Percentiles rank a stretch among this genome's conserved stretches.
These are phyloP conservation scores for Laticauda colubrina DNA, from an alignment of 2,113 vertebrate genomes.

Conservation along the genomic window DNA sequence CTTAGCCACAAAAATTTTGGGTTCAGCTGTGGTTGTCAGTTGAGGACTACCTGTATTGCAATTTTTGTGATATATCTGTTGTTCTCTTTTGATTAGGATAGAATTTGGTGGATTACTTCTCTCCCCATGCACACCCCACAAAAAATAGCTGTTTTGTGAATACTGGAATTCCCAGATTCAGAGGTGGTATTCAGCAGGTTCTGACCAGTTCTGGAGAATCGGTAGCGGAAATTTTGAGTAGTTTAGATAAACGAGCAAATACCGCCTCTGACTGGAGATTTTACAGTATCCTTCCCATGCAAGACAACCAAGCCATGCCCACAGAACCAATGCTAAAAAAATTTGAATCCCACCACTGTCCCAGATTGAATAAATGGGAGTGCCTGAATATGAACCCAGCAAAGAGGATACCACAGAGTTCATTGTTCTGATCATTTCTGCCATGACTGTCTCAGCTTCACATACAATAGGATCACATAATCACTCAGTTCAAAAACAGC, in stretches of 20 bases:
- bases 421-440: neutral
- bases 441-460: neutral
- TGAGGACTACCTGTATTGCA: neutral
- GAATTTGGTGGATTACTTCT: neutral
- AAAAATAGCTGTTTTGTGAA: neutral
- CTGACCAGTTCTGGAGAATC: too few relatives aligned
- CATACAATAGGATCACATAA: neutral
- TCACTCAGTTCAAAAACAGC: neutral
- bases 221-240: too few relatives aligned
- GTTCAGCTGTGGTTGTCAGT: neutral
- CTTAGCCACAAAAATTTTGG: neutral
- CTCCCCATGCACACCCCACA: neutral
- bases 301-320: too few relatives aligned
- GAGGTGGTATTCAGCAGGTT: too few relatives aligned
- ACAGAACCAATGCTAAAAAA: too few relatives aligned
- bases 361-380: neutral
- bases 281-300: too few relatives aligned
- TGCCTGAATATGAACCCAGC: neutral
- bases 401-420: neutral
- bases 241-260: too few relatives aligned
- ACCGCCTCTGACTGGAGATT: too few relatives aligned
- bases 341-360: too few relatives aligned
- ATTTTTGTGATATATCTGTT: neutral
- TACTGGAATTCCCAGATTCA: neutral
- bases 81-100: neutral